Base-by-base conservation (phyloP, 2,797 vertebrate species). In the Podargus strigoides region DNA sequence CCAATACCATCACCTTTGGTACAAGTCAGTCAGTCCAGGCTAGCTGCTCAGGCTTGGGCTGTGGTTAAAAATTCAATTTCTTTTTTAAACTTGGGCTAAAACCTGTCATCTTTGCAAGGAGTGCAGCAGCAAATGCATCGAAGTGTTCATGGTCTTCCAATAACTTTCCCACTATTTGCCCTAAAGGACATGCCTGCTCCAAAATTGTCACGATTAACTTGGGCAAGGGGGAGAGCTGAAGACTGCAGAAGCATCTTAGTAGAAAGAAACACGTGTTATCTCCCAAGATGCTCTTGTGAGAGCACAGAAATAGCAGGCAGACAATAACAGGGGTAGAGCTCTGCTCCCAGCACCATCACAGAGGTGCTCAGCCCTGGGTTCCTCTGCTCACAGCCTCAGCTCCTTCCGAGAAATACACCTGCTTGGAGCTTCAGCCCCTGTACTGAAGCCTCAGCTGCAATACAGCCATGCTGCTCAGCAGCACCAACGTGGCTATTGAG, bases 171-270 rank as follows among this genome's bases (percentile, higher is more conserved):
- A 1, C 94, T 93, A 69, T 95, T 93, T 94, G 93, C 96, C 96
- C 94, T 96, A 12, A 88, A 95, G 93, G 94, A 80, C 46, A 37
- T 58, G 58, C 67, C 64, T 96, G 95, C 92, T 96, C 95, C 86
- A 80, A 94, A 97, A 95, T 88, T 95, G 96, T 94, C 93, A 95
- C 0, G 0, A 85, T 53, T 55, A 67, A 66, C 90, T 88, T 23
- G 47, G 93, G 82, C 50, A 39, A 81, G 52, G 32, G 90, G 63
- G 55, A 79, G 59, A 82, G 47, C 0, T 85, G 80, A 74, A 86
- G 80, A 39, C 66, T 44, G 64, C 22, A 75, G 82, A 81, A 90
- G 85, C 59, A 82, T 79, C 59, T 79, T 8, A 90, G 63, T 34
- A 89, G 74, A 63, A 94, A 75, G 37, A 60, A 87, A 58, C 13